Evolutionary conservation across 30 jellyfish, hydroid and myxozoan genomes (phyloP), one percentile per base, ranked within the genome.

Genomic region (Pseudorhiza aurosa): DNA sequence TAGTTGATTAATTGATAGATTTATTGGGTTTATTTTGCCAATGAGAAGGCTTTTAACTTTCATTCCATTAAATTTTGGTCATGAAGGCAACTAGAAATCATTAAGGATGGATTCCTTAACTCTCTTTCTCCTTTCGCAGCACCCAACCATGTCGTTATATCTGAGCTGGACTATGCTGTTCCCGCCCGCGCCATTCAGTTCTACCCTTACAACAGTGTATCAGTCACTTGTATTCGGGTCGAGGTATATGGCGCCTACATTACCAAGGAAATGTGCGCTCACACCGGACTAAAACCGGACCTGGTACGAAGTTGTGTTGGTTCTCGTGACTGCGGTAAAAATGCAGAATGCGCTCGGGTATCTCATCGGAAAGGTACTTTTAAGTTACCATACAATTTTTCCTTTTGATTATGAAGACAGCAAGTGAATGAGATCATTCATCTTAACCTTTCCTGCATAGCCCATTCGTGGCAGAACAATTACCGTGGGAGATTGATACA

Each of bases 211-310:
- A 65, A 72, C 44, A 4, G 24, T 46, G 46, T 42, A 19, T 25
- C 71, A 21, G 39, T 47, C 42, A 51, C 90, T 28, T 91, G 98
- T 70, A 4, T 91, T 22, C 91, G 96, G 15, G 72, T 85, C 1
- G 98, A 91, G 19, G 57, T 84, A 55, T 91, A 91, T 53, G 98
- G 98, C 1, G 37, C 77, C 42, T 91, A 91, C 91, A 58, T 83
- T 22, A 58, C 94, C 40, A 68, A 69, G 26, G 85, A 75, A 25
- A 84, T 83, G 89, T 91, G 98, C 67, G 36, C 84, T 1, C 73
- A 81, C 39, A 62, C 83, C 17, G 82, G 83, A 1, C 10, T 69
- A 9, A 68, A 58, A 49, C 87, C 87, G n/a, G 70, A 24, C 57
- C 62, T 72, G 27, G 22, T 19, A 30, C 71, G 75, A 28, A 57